Conservation (phyloP, 2,113 vertebrate species). For the Leptobrachium leishanense region DNA sequence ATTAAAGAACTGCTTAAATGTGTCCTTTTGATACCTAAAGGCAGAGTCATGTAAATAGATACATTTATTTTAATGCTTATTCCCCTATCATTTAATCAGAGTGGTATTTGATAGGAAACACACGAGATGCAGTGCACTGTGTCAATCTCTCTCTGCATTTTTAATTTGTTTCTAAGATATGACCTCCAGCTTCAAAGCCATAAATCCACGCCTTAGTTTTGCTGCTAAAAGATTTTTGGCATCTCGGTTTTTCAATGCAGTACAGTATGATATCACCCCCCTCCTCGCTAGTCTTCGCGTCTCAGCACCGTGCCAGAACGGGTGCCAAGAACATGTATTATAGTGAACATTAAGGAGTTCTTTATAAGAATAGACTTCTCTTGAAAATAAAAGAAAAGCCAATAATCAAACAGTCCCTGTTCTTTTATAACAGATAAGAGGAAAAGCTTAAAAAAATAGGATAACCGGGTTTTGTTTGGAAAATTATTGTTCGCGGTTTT, state of each 20-base stretch:
- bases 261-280: background rate
- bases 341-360: background rate
- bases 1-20: too few species aligned
- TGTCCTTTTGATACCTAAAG: too few species aligned
- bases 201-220: constrained; percentile 4
- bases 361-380: background rate
- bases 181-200: background rate
- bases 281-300: background rate
- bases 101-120: too few species aligned
- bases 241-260: background rate
- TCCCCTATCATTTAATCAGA: too few species aligned
- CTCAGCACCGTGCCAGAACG: background rate
- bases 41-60: too few species aligned
- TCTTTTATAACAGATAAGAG: too few species aligned
- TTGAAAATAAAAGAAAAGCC: background rate
- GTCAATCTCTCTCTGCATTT: background rate
- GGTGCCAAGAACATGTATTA: background rate
- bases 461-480: too few species aligned
- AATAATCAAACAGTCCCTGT: background rate
- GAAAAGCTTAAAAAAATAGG: too few species aligned
- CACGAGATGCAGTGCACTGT: too few species aligned
- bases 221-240: background rate
- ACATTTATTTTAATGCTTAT: too few species aligned
- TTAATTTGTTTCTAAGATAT: constrained; percentile 5
- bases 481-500: too few species aligned